Evolutionary conservation across 2,888 invertebrate genomes (phyloP), one percentile per base, ranked within the genome.

Genomic region (Aproaerema taeniolella): DNA sequence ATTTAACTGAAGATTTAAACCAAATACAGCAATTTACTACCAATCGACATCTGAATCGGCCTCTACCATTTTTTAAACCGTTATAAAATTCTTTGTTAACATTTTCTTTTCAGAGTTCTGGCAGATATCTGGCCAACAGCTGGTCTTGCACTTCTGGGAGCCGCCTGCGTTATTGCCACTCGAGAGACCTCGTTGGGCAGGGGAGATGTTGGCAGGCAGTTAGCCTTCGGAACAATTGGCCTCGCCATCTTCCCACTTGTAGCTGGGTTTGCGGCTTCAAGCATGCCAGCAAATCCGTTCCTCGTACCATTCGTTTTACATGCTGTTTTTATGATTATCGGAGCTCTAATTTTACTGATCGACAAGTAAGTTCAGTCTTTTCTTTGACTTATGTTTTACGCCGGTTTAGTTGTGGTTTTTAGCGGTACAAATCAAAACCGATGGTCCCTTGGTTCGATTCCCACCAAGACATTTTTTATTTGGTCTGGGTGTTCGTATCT

Each of bases 91-190:
- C 8, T 20, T n/a, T n/a, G n/a, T 20, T 20, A 7, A 20, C 7
- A 6, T 4, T 6, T 20, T 20, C 20, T 14, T 34, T 53, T 2
- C 61, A 88, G 93, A 54, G 88, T 91, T 15, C 60, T 93, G 39
- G 93, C 92, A 0, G 95, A 95, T 59, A 91, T 94, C 32, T 94
- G 94, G 70, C 90, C 93, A 7, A 90, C 92, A 17, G 91, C 93
- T 0, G 91, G 90, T 0, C 75, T 93, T 4, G 91, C 93, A 0
- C 66, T 95, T 4, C 73, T 94, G 1, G 91, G 92, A 38, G 90
- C 94, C 0, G 93, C 93, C 0, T 90, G 94, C 30, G 92, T 94
- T n/a, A 93, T 94, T 45, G 94, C 94, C 0, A 94, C 94, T 0
- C 87, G 94, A 20, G 94, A 94, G 68, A 94, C 94, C 0, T 93